Evolutionary conservation across 92 coral and sea anemone genomes (phyloP).

Genomic region (Diadumene lineata): DNA sequence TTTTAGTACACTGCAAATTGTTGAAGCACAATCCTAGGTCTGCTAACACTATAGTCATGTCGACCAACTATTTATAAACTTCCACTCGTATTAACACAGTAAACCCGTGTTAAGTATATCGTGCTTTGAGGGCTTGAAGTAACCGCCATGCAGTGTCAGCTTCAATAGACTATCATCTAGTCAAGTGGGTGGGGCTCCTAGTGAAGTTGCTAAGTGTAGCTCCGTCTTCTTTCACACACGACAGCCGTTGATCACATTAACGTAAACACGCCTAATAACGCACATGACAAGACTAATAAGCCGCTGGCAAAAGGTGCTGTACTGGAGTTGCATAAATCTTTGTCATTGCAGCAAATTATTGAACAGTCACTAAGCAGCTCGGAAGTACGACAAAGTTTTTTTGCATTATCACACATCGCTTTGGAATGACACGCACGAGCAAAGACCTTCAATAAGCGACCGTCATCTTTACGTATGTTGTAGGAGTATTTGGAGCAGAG

Average conservation of each 20-base stretch:
- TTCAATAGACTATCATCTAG: too few relatives aligned
- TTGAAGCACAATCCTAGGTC: too few relatives aligned
- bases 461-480: slow-evolving; percentile 24
- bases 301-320: slow-evolving; percentile 23
- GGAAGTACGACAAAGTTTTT: slow-evolving; percentile 20
- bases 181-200: too few relatives aligned
- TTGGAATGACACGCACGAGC: slow-evolving; percentile 36
- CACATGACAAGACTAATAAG: slow-evolving; percentile 28
- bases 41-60: too few relatives aligned
- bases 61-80: too few relatives aligned
- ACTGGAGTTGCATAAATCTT: slow-evolving; percentile 40
- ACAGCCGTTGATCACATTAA: slow-evolving; percentile 5
- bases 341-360: slow-evolving; percentile 35
- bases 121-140: too few relatives aligned
- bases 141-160: too few relatives aligned
- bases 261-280: background rate
- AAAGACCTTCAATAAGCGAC: slow-evolving; percentile 13
- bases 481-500: slow-evolving; percentile 50
- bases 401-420: slow-evolving; percentile 21
- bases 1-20: too few relatives aligned
- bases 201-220: too few relatives aligned
- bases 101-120: too few relatives aligned
- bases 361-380: slow-evolving; percentile 20
- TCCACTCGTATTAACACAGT: too few relatives aligned
- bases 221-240: too few relatives aligned